Conservation (phyloP, 2,888 invertebrate species). For the Lycophotia porphyrea region DNA sequence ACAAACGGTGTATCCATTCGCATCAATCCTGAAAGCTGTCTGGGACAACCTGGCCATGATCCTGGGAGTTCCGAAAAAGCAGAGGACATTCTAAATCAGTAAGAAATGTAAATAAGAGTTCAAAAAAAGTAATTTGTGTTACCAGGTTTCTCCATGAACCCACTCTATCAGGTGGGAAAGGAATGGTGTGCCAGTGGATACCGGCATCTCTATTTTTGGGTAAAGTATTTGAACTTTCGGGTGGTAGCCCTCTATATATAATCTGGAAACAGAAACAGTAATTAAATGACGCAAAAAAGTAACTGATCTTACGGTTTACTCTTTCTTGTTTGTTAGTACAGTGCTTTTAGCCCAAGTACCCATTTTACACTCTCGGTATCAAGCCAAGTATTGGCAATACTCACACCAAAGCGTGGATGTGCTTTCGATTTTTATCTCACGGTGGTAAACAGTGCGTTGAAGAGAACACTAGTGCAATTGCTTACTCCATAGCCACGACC, state of each 20-base stretch:
- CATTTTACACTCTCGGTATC: too few relatives aligned
- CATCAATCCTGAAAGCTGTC: too few relatives aligned
- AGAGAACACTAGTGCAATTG: too few relatives aligned
- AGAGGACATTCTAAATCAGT: background rate
- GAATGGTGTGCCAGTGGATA: constrained; percentile 95
- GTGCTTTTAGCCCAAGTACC: constrained; percentile 83
- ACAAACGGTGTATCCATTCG: too few relatives aligned
- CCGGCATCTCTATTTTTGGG: constrained; percentile 94
- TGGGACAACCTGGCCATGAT: too few relatives aligned
- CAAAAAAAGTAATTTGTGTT: constrained; percentile 40
- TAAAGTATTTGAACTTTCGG: constrained; percentile 93
- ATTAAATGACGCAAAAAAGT: background rate
- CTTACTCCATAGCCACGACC: too few relatives aligned
- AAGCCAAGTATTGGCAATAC: too few relatives aligned
- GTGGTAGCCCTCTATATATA: constrained; percentile 94
- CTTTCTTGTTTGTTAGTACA: too few relatives aligned
- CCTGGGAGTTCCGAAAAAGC: too few relatives aligned
- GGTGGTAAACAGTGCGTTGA: too few relatives aligned
- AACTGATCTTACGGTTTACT: background rate
- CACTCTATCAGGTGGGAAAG: constrained; percentile 95
- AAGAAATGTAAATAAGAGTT: background rate
- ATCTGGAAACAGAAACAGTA: constrained; percentile 80
- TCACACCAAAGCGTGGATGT: too few relatives aligned
- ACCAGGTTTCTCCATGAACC: constrained; percentile 94
- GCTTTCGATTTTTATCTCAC: too few relatives aligned